Conservation (phyloP, 2,797 vertebrate genomes). For the Percopsis omiscomaycus region DNA sequence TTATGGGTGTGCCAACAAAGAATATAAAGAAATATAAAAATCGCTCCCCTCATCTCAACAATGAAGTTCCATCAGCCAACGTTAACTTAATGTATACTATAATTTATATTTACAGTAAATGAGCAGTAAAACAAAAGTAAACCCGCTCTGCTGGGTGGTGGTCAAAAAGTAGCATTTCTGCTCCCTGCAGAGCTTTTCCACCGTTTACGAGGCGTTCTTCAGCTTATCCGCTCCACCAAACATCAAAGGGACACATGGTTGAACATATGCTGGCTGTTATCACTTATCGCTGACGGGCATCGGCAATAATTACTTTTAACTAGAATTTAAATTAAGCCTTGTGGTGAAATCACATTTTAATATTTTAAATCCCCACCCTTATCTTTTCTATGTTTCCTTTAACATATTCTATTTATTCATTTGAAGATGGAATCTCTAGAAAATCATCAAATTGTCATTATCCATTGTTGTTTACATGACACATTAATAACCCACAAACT, state of each 20-base stretch:
- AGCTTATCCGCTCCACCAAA: conserved; percentile 7
- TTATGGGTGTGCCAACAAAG: too few species aligned
- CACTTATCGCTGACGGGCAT: conserved; percentile 42
- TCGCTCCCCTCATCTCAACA: too few species aligned
- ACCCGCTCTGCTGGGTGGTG: background rate
- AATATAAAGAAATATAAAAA: too few species aligned
- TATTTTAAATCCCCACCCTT: conserved; percentile 28
- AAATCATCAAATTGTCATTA: conserved; percentile 33
- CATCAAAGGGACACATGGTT: conserved; percentile 19
- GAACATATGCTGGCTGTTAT: conserved; percentile 18
- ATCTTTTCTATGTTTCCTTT: conserved; percentile 29
- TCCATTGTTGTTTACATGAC: conserved; percentile 33
- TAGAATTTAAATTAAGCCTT: conserved; percentile 53
- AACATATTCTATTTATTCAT: conserved; percentile 15
- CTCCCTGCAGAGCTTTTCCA: background rate
- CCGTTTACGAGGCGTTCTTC: background rate
- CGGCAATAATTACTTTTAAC: conserved; percentile 51
- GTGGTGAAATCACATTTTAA: conserved; percentile 31
- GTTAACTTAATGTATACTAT: too few species aligned
- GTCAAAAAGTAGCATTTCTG: background rate
- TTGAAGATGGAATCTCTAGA: conserved; percentile 23
- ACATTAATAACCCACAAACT: conserved; percentile 23
- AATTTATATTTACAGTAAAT: too few species aligned
- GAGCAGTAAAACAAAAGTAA: background rate
- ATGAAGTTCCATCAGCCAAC: too few species aligned